Conservation (phyloP, 2,797 vertebrate species). For the Rhinatrema bivittatum region DNA sequence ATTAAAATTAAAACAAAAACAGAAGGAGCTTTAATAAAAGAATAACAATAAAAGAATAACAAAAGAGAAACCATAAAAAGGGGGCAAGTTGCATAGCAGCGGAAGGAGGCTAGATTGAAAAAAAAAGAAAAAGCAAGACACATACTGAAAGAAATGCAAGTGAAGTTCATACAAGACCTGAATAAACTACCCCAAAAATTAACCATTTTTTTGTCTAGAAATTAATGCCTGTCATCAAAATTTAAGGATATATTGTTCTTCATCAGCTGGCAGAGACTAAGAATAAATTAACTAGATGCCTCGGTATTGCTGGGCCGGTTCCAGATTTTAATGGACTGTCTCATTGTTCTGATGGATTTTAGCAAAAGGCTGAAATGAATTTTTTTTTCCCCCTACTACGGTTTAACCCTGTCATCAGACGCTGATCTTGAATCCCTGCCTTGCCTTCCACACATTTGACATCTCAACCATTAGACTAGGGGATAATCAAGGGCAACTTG, state of each 20-base stretch:
- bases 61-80: too few species aligned
- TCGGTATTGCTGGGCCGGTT: conserved; percentile 3
- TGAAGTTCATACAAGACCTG: too few species aligned
- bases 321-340: conserved; percentile 13
- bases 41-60: too few species aligned
- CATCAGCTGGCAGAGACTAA: neutral
- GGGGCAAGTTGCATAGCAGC: too few species aligned
- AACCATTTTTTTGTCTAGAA: too few species aligned
- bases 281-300: neutral
- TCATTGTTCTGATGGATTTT: conserved; percentile 16
- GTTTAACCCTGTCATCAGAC: neutral
- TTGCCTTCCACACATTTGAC: conserved; percentile 3
- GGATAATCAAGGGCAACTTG: too few species aligned
- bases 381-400: neutral
- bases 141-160: too few species aligned
- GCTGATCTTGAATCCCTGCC: neutral
- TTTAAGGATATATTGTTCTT: conserved; percentile 9
- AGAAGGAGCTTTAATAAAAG: too few species aligned
- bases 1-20: too few species aligned
- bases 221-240: neutral
- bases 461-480: neutral
- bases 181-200: too few species aligned
- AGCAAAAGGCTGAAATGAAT: conserved; percentile 13
- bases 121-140: too few species aligned
- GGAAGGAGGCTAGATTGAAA: too few species aligned